Evolutionary conservation across 1,140 invertebrate species (phyloP).

Genomic region (Papilio polytes): DNA sequence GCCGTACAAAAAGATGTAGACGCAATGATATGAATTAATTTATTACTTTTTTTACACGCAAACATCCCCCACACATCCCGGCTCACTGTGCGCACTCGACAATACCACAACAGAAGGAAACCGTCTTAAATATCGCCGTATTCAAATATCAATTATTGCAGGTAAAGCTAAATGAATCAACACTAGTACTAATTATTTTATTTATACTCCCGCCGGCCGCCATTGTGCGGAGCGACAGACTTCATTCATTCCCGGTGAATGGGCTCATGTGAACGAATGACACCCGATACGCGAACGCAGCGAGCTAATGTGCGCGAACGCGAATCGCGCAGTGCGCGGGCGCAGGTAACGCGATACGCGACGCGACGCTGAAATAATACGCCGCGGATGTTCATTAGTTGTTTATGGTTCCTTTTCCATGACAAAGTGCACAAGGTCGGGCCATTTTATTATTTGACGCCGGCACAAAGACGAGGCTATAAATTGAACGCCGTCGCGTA

Average conservation of each 20-base stretch:
- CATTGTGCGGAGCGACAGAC: conserved; percentile 56
- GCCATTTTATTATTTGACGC: conserved; percentile 7
- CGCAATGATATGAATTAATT: conserved; percentile 16
- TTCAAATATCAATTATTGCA: conserved; percentile 69
- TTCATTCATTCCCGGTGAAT: conserved; percentile 52
- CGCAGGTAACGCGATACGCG: conserved; percentile 58
- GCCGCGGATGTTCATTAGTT: conserved; percentile 45
- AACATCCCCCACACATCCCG: conserved; percentile 10
- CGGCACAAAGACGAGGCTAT: not conserved
- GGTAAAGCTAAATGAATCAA: conserved; percentile 70
- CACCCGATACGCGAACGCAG: conserved; percentile 66
- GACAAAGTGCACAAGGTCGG: conserved; percentile 19
- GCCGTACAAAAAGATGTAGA: not conserved
- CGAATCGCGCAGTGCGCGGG: conserved; percentile 50
- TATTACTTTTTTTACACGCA: not conserved
- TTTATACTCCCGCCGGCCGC: conserved; percentile 57
- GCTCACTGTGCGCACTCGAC: conserved; percentile 6
- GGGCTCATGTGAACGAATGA: conserved; percentile 58
- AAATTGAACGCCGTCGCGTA: not conserved
- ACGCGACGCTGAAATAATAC: conserved; percentile 41
- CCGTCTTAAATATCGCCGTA: conserved; percentile 49
- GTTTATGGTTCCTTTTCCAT: conserved; percentile 27
- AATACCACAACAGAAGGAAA: not conserved
- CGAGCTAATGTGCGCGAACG: conserved; percentile 69
- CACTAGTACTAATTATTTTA: conserved; percentile 80